Evolutionary conservation across 1,140 invertebrate species (phyloP).

Genomic region (Zaprionus ghesquierei): DNA sequence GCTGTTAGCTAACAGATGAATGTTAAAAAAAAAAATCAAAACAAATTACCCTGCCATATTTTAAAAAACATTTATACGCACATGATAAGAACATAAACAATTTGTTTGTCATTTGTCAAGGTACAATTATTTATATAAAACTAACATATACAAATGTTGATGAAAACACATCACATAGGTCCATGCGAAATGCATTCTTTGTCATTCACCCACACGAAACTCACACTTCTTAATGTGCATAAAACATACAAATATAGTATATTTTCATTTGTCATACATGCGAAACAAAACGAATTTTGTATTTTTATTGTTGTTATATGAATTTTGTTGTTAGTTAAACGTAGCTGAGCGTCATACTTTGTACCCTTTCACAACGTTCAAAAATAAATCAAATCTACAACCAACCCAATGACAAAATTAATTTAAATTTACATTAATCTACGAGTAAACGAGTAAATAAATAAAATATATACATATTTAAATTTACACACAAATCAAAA

Average conservation of each 20-base stretch:
- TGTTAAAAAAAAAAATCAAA: slow-evolving; percentile 1
- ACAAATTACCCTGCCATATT: slow-evolving; percentile 36
- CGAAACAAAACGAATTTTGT: slow-evolving; percentile 43
- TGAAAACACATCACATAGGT: slow-evolving; percentile 14
- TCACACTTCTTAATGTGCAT: background rate
- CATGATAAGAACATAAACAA: background rate
- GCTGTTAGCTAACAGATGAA: slow-evolving; percentile 34
- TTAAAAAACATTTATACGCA: slow-evolving; percentile 11
- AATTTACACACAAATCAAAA: slow-evolving; percentile 31
- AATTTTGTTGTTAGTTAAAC: slow-evolving; percentile 77
- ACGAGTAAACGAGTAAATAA: slow-evolving; percentile 20
- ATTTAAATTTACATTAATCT: slow-evolving; percentile 60
- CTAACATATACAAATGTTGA: slow-evolving; percentile 1
- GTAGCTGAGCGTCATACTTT: slow-evolving; percentile 72
- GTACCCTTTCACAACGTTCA: slow-evolving; percentile 64
- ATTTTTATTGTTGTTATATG: slow-evolving; percentile 70
- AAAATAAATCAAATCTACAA: slow-evolving; percentile 73
- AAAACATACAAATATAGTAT: slow-evolving; percentile 26
- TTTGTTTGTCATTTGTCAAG: slow-evolving; percentile 28
- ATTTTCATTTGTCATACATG: slow-evolving; percentile 61
- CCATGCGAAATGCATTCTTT: slow-evolving; percentile 48
- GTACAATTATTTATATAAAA: slow-evolving; percentile 45
- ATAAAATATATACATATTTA: slow-evolving; percentile 36
- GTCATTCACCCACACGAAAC: slow-evolving; percentile 33
- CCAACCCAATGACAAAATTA: slow-evolving; percentile 69